Conservation (phyloP, 1,140 invertebrate genomes). For the Telenomus remus region DNA sequence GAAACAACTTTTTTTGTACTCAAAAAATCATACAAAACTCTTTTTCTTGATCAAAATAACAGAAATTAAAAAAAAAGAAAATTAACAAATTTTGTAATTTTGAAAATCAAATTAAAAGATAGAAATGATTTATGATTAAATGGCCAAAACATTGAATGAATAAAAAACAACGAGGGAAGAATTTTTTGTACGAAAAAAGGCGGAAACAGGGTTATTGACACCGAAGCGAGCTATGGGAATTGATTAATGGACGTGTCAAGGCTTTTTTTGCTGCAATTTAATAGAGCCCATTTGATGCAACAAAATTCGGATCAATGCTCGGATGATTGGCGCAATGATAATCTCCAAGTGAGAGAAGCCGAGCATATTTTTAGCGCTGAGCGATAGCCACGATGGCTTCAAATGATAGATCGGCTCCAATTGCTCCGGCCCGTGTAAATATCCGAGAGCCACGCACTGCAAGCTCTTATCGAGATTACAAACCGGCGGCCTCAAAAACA, state of each 20-base stretch:
- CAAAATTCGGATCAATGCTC: slow-evolving; percentile 28
- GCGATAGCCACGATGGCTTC: not conserved
- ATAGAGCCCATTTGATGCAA: slow-evolving; percentile 14
- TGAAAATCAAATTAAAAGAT: too few relatives aligned
- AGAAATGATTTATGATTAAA: not conserved
- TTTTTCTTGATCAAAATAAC: too few relatives aligned
- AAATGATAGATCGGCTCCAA: slow-evolving; percentile 14
- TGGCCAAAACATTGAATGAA: not conserved
- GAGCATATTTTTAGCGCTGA: slow-evolving; percentile 9
- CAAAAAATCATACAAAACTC: too few relatives aligned
- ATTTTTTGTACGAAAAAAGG: not conserved
- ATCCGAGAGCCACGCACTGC: not conserved
- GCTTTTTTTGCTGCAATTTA: slow-evolving; percentile 16
- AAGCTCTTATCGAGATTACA: slow-evolving; percentile 9
- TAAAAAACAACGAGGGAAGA: not conserved
- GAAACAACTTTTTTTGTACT: too few relatives aligned
- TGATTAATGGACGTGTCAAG: slow-evolving; percentile 20
- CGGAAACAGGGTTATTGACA: slow-evolving; percentile 10
- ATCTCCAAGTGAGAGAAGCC: not conserved
- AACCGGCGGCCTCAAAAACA: slow-evolving; percentile 1
- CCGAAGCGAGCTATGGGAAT: slow-evolving; percentile 6
- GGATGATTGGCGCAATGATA: slow-evolving; percentile 25
- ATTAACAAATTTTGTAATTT: too few relatives aligned
- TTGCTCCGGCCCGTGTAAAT: slow-evolving; percentile 4
- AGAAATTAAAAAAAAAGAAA: too few relatives aligned